phyloP scores from a whole-genome alignment of 2,113 vertebrate genomes.

The Thomomys bottae region DNA sequence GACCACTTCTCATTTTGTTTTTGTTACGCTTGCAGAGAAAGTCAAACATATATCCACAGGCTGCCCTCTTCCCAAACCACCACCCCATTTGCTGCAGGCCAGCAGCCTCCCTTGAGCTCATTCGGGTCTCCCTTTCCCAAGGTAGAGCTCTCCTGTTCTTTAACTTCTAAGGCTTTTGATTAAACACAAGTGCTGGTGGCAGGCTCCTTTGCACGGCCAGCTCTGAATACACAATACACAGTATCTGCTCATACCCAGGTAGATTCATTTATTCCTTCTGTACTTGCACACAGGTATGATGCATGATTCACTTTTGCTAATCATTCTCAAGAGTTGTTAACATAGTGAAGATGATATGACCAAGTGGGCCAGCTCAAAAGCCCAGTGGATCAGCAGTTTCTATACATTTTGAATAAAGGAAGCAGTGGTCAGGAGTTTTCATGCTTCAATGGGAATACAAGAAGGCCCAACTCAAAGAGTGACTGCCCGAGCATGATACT shows the following conservation, averaged over 20 bases:
- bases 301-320: not conserved
- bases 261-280: not conserved
- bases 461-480: not conserved
- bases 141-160: not conserved
- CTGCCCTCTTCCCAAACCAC: fast-evolving
- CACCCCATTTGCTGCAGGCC: not conserved
- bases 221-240: not conserved
- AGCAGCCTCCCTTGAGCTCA: not conserved
- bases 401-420: not conserved
- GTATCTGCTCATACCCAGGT: not conserved
- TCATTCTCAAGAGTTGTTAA: not conserved
- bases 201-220: not conserved
- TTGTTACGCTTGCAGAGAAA: not conserved
- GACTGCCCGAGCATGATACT: fast-evolving
- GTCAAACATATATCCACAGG: not conserved
- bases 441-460: fast-evolving
- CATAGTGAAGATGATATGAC: not conserved
- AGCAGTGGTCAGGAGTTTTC: fast-evolving
- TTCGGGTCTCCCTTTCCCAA: fast-evolving
- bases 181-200: not conserved
- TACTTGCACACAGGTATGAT: no score
- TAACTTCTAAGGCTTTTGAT: not conserved
- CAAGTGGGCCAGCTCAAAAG: no score
- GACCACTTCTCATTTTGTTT: not conserved
- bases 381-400: not conserved